Conservation (phyloP, 1,140 invertebrate genomes). For the Tachypleus tridentatus region DNA sequence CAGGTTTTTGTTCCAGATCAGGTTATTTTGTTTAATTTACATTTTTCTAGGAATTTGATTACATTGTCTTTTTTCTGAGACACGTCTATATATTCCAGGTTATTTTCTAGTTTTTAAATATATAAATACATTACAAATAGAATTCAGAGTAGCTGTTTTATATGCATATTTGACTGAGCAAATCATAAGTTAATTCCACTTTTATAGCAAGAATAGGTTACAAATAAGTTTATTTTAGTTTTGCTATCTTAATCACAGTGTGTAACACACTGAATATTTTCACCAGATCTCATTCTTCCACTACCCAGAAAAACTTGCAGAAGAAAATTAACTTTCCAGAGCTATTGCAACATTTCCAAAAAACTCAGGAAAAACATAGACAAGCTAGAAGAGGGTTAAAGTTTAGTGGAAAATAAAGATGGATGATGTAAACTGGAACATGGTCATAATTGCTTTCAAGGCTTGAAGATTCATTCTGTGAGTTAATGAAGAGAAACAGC, state of each 20-base stretch:
- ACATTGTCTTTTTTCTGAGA: too few relatives aligned
- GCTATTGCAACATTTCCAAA: constrained; percentile 48
- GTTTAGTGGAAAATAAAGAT: too few relatives aligned
- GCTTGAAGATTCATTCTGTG: too few relatives aligned
- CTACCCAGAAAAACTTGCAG: constrained; percentile 8
- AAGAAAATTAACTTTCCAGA: constrained; percentile 45
- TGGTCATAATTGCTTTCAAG: too few relatives aligned
- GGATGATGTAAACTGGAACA: too few relatives aligned
- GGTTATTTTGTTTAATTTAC: too few relatives aligned
- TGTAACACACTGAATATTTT: not conserved
- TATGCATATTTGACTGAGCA: not conserved
- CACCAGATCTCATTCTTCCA: constrained; percentile 3
- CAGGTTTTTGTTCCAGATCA: too few relatives aligned
- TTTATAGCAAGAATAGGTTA: constrained; percentile 20
- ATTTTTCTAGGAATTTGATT: too few relatives aligned
- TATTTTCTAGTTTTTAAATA: too few relatives aligned
- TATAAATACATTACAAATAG: too few relatives aligned
- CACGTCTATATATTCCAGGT: too few relatives aligned
- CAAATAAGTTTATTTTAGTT: constrained; percentile 13
- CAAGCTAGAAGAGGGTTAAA: not conserved
- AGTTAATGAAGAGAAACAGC: too few relatives aligned
- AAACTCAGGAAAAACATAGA: constrained; percentile 49
- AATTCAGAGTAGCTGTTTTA: not conserved
- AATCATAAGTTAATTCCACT: not conserved
- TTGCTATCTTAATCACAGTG: not conserved